Percentiles rank a stretch among this genome's conserved stretches.
Evolutionary conservation across 2,888 invertebrate species (phyloP).

Genomic region (Hirudinaria manillensis): DNA sequence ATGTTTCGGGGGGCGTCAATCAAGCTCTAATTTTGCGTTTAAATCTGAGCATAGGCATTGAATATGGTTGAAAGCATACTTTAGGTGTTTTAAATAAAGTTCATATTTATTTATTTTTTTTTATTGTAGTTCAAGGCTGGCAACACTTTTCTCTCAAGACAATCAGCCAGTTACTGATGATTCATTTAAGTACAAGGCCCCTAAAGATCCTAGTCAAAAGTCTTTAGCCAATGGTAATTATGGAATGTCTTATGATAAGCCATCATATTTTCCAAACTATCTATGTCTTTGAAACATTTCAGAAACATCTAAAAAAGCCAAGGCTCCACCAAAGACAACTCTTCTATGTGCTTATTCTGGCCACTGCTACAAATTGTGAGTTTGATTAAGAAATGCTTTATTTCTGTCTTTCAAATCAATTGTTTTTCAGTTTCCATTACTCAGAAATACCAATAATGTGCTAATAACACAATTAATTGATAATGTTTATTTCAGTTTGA

Average conservation of each 20-base stretch:
- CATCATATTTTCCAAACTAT: neutral
- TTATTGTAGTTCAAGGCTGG: slow-evolving; percentile 45
- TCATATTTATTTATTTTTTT: too few relatives aligned
- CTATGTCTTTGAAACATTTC: neutral
- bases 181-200: slow-evolving; percentile 51
- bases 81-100: neutral
- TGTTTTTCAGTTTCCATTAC: neutral
- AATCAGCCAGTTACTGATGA: slow-evolving; percentile 48
- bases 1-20: neutral
- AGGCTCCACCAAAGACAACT: slow-evolving; percentile 40
- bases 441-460: neutral
- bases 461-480: too few relatives aligned
- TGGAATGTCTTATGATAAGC: neutral
- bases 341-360: slow-evolving; percentile 47
- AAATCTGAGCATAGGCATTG: too few relatives aligned
- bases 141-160: slow-evolving; percentile 49
- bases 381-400: slow-evolving; percentile 21
- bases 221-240: neutral
- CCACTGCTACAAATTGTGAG: slow-evolving; percentile 51
- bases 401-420: neutral
- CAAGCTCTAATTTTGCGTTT: too few relatives aligned
- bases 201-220: slow-evolving; percentile 50
- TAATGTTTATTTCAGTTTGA: too few relatives aligned
- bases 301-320: neutral
- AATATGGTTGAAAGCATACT: too few relatives aligned